A percentile compares a stretch with the other conserved stretches of the same genome.
phyloP scores from a whole-genome alignment of 2,888 invertebrate species.

The Polydesmus complanatus region DNA sequence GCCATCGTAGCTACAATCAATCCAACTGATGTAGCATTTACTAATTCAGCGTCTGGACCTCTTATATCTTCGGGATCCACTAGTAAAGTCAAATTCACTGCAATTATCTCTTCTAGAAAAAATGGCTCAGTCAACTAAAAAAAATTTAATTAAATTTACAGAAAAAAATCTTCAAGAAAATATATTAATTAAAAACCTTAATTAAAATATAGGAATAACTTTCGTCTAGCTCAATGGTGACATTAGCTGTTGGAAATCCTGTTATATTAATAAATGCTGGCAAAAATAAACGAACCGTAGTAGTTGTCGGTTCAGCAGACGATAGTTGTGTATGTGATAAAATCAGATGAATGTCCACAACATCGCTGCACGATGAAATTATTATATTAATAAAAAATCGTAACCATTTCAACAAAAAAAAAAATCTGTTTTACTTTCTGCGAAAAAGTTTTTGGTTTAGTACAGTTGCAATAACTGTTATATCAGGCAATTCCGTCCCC shows the following conservation, averaged over 20 bases:
- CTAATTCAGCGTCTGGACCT: slow-evolving; percentile 3
- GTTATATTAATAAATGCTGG: slow-evolving; percentile 9
- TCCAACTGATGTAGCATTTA: slow-evolving; percentile 14
- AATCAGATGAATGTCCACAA: slow-evolving; percentile 5
- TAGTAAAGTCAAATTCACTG: slow-evolving; percentile 19
- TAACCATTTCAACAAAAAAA: not conserved
- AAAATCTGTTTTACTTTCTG: not conserved
- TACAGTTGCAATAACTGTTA: not conserved
- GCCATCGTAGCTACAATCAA: slow-evolving; percentile 2
- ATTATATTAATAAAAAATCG: not conserved
- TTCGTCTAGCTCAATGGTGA: not conserved
- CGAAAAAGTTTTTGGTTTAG: slow-evolving; percentile 5
- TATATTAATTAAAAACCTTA: not conserved
- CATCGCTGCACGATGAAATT: slow-evolving; percentile 1
- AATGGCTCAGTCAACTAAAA: slow-evolving; percentile 10
- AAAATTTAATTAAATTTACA: not conserved
- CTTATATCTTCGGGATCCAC: slow-evolving; percentile 18
- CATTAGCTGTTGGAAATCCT: not conserved
- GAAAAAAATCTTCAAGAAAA: not conserved
- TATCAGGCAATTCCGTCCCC: slow-evolving; percentile 4
- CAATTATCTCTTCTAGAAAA: slow-evolving; percentile 19
- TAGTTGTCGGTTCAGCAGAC: slow-evolving; percentile 6
- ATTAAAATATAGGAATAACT: no score
- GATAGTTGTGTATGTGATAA: slow-evolving; percentile 2
- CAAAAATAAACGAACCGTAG: not conserved